Evolutionary conservation across 2,797 vertebrate species (phyloP), one percentile per base, ranked within the genome.

Genomic region (Leucoraja ocellata): DNA sequence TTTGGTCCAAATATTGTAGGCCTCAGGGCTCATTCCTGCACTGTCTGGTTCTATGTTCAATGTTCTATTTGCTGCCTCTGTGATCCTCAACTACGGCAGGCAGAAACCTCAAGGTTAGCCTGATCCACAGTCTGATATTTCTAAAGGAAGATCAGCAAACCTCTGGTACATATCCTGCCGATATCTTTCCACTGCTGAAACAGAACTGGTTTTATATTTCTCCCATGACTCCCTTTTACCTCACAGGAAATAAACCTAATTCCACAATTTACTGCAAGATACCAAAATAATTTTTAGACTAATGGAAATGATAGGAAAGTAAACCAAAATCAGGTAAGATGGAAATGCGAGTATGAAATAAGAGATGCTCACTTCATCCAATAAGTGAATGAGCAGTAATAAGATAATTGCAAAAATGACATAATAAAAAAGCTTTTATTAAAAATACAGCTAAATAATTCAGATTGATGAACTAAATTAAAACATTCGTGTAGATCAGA

Each of bases 401-500:
- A 68, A 9, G 61, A 65, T 68, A 32, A 88, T 88, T 88, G 61
- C 61, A 36, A n/a, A n/a, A 21, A 32, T 65, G 84, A 88, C n/a
- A 18, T 8, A 88, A 88, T 68, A n/a, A 88, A 68, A 88, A 88
- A 65, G 63, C 14, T 88, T 68, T 88, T 88, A 88, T 88, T 68
- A 88, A 88, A 88, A 88, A 88, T 36, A 32, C 28, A 65, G n/a
- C n/a, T 88, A 88, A 88, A 68, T 88, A 65, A 88, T 88, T 68
- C 63, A 68, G 84, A 36, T 36, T 18, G 61, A 68, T 68, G 18
- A 68, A 68, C 16, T 32, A 68, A 63, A 21, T 36, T 88, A 68
- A 32, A 63, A 68, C 32, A 65, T 88, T 7, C 5, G 7, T 21
- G 84, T 65, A 7, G 61, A 68, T 68, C 84, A 21, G 84, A 68